Evolutionary conservation across 2,888 invertebrate genomes (phyloP).

Genomic region (Latrodectus elegans): DNA sequence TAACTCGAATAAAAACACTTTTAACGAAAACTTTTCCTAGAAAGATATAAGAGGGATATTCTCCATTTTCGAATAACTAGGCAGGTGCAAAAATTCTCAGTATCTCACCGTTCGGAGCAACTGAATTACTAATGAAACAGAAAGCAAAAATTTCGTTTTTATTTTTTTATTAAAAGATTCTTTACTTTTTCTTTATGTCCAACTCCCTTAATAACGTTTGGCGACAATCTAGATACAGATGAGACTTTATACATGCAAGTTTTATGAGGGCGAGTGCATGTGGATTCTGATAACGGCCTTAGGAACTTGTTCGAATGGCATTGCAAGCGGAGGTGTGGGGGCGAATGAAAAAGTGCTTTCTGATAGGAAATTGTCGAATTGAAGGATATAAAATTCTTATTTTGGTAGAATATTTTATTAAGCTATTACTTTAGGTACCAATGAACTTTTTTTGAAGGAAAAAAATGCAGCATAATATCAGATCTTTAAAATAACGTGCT

Average conservation of each 20-base stretch:
- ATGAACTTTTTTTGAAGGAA: neutral
- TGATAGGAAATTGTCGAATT: neutral
- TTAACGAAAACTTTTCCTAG: too few relatives aligned
- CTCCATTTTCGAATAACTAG: neutral
- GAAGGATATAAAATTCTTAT: neutral
- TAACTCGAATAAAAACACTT: too few relatives aligned
- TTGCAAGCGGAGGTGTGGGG: neutral
- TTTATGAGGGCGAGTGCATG: conserved; percentile 10
- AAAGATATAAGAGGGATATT: too few relatives aligned
- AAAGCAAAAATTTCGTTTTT: neutral
- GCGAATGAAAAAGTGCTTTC: neutral
- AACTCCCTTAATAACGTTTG: neutral
- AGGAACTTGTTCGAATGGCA: neutral
- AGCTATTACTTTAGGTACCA: neutral
- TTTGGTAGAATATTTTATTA: neutral
- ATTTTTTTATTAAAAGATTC: too few relatives aligned
- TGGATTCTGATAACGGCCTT: neutral
- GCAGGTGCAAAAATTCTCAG: conserved; percentile 59
- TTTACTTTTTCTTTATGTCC: conserved; percentile 5
- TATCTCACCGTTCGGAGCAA: neutral
- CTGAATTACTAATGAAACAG: conserved; percentile 57
- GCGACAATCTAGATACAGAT: neutral
- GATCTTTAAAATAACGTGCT: too few relatives aligned
- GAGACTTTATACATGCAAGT: conserved; percentile 21
- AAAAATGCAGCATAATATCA: too few relatives aligned